These are phyloP conservation scores for Trachymyrmex cornetzi DNA, from an alignment of 1,140 invertebrate species.

Conservation along the genomic window DNA sequence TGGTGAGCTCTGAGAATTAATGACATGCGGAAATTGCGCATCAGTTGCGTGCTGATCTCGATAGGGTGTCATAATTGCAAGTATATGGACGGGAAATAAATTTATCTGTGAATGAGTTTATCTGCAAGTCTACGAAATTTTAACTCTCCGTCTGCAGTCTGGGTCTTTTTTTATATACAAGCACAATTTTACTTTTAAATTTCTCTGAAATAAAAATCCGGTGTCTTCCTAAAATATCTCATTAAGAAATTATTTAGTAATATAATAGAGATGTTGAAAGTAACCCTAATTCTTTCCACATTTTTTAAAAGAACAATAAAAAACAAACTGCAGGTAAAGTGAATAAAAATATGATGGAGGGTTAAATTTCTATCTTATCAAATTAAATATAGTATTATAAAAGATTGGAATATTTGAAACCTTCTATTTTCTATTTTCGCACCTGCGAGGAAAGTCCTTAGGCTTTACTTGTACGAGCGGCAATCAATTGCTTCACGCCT, in stretches of 20 bases:
- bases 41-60: conserved; percentile 11
- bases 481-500: background rate
- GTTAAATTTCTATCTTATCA: background rate
- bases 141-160: background rate
- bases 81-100: background rate
- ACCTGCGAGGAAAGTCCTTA: background rate
- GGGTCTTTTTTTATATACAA: too few species aligned
- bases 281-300: too few species aligned
- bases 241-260: too few species aligned
- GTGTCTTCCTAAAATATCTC: too few species aligned
- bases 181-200: too few species aligned
- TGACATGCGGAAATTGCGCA: conserved; percentile 14
- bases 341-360: too few species aligned
- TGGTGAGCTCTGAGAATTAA: conserved; percentile 26
- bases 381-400: background rate
- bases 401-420: background rate
- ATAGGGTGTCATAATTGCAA: background rate
- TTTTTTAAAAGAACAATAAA: too few species aligned
- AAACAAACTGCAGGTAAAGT: too few species aligned
- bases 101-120: background rate
- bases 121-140: background rate
- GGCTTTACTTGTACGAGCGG: background rate
- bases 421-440: background rate
- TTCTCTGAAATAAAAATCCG: too few species aligned
- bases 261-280: too few species aligned